Conservation (phyloP, 1,140 invertebrate species). For the Meloidogyne exigua region DNA sequence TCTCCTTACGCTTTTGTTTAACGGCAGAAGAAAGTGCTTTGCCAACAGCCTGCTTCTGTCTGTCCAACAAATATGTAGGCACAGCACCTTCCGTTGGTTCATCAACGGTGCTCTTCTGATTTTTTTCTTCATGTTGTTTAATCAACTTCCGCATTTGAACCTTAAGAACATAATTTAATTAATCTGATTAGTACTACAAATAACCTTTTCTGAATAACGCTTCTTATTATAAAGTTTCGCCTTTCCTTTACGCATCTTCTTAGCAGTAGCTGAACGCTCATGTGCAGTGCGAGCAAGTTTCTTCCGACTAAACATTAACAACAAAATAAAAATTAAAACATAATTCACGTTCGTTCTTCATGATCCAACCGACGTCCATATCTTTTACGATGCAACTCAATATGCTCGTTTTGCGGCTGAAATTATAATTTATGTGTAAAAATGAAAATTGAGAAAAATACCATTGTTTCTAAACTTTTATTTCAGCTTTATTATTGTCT, state of each 20-base stretch:
- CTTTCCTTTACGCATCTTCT: constrained; percentile 87
- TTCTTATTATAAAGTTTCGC: constrained; percentile 97
- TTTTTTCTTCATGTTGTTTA: constrained; percentile 68
- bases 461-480: constrained; percentile 37
- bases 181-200: neutral
- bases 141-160: constrained; percentile 62
- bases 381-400: constrained; percentile 92
- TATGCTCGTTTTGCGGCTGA: constrained; percentile 98
- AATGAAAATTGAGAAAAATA: constrained; percentile 30
- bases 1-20: constrained; percentile 99
- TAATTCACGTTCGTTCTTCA: constrained; percentile 78
- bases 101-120: constrained; percentile 78
- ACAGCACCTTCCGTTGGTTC: constrained; percentile 83
- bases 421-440: constrained; percentile 24
- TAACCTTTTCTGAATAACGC: constrained; percentile 92
- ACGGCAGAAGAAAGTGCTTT: constrained; percentile 98
- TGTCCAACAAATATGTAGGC: constrained; percentile 91
- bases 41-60: constrained; percentile 81
- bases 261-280: constrained; percentile 82
- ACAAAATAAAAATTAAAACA: neutral
- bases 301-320: constrained; percentile 73
- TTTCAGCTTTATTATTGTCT: too few species aligned
- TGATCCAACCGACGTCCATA: constrained; percentile 93
- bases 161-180: constrained; percentile 58
- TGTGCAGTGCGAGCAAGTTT: constrained; percentile 87